Evolutionary conservation across 2,888 invertebrate genomes (phyloP).

Genomic region (Drosophila eohydei): DNA sequence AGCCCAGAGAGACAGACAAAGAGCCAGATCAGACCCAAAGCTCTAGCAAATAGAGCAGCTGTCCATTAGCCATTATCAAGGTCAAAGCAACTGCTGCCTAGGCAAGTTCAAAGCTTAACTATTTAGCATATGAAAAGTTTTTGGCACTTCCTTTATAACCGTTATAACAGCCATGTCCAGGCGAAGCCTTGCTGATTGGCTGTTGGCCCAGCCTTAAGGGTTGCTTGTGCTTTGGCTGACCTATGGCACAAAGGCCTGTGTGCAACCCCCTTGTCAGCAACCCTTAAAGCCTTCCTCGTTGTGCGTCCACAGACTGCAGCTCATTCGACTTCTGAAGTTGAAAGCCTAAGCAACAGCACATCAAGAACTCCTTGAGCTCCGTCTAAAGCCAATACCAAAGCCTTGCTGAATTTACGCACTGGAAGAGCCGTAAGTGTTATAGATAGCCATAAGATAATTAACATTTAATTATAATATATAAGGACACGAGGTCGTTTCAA

Average conservation of each 20-base stretch:
- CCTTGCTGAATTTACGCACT: not conserved
- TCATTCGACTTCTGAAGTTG: slow-evolving; percentile 83
- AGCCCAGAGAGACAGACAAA: not conserved
- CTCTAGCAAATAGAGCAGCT: slow-evolving; percentile 38
- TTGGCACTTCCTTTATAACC: slow-evolving; percentile 44
- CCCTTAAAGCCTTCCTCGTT: slow-evolving; percentile 56
- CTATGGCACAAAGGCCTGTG: slow-evolving; percentile 49
- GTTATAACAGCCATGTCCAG: slow-evolving; percentile 42
- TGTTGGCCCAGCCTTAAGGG: slow-evolving; percentile 34
- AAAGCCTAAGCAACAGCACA: slow-evolving; percentile 66
- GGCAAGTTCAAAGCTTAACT: slow-evolving; percentile 50
- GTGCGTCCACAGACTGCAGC: slow-evolving; percentile 19
- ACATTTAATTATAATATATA: slow-evolving; percentile 47
- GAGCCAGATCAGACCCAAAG: slow-evolving; percentile 8
- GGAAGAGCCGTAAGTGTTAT: slow-evolving; percentile 40
- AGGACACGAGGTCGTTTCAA: slow-evolving; percentile 51
- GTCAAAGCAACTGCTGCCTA: slow-evolving; percentile 31
- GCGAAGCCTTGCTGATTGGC: slow-evolving; percentile 64
- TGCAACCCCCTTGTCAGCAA: slow-evolving; percentile 51
- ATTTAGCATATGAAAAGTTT: slow-evolving; percentile 28
- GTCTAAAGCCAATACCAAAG: not conserved
- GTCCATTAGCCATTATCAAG: slow-evolving; percentile 50
- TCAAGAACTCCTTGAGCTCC: slow-evolving; percentile 12
- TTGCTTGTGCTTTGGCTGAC: slow-evolving; percentile 42
- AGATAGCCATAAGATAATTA: slow-evolving; percentile 60